phyloP scores from a whole-genome alignment of 2,888 invertebrate genomes.

The Acrobeloides nanus region DNA sequence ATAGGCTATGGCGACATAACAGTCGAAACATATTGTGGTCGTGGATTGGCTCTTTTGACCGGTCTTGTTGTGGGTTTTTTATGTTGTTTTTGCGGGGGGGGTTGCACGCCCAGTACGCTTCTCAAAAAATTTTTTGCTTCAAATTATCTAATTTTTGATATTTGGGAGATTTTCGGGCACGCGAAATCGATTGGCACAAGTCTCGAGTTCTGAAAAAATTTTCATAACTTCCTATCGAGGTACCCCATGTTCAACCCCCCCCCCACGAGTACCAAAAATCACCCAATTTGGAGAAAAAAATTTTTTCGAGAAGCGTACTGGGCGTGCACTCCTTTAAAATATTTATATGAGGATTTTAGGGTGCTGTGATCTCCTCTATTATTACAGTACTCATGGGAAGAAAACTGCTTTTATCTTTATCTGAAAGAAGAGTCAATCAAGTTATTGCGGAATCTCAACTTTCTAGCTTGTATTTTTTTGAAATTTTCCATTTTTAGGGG shows the following conservation, averaged over 20 bases:
- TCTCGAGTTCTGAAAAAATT: no score
- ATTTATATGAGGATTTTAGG: conserved; percentile 62
- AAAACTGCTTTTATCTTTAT: conserved; percentile 93
- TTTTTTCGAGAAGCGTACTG: no score
- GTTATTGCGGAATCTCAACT: conserved; percentile 63
- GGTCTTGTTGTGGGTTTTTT: conserved; percentile 96
- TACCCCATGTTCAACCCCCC: no score
- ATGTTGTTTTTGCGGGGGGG: no score
- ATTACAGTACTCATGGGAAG: conserved; percentile 97
- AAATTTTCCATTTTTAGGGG: conserved; percentile 4
- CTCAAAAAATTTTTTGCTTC: no score
- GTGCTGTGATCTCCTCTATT: conserved; percentile 94
- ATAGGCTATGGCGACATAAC: conserved; percentile 97
- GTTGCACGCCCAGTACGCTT: no score
- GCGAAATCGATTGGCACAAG: no score
- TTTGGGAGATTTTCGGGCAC: no score
- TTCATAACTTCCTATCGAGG: no score
- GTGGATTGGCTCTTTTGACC: conserved; percentile 95
- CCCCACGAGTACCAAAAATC: no score
- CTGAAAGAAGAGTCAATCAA: conserved; percentile 99
- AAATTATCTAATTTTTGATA: no score
- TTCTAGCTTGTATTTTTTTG: conserved; percentile 25
- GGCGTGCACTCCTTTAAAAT: conserved; percentile 6
- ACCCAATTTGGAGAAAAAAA: no score
- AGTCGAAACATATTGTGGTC: conserved; percentile 98